Percentiles rank a stretch among this genome's conserved stretches.
Evolutionary conservation across 2,888 invertebrate species (phyloP).

Genomic region (Andrena bicolor): DNA sequence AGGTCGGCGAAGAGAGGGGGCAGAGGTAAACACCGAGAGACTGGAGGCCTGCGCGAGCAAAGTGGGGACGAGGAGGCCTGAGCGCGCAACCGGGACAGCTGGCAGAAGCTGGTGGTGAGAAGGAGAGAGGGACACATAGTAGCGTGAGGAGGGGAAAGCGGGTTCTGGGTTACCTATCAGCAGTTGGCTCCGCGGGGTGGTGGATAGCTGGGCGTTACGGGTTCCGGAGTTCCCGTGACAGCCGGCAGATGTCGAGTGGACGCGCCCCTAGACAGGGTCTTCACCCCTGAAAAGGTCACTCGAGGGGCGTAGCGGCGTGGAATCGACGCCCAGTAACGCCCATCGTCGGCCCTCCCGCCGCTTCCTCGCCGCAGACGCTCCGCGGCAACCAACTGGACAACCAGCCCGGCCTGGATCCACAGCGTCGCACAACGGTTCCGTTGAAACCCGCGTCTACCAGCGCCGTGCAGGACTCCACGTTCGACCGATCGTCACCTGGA

Average conservation of each 20-base stretch:
- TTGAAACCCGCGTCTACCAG: conserved; percentile 77
- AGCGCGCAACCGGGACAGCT: conserved; percentile 18
- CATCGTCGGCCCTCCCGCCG: conserved; percentile 72
- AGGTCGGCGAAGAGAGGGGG: conserved; percentile 32
- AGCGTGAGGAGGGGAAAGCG: conserved; percentile 30
- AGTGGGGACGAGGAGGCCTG: not conserved
- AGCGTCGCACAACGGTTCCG: conserved; percentile 77
- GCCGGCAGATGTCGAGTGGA: conserved; percentile 66
- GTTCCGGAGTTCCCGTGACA: conserved; percentile 29
- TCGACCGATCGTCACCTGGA: conserved; percentile 50
- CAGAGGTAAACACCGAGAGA: conserved; percentile 45
- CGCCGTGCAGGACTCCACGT: conserved; percentile 65
- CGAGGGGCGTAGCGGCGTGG: conserved; percentile 51
- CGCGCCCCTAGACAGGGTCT: conserved; percentile 54
- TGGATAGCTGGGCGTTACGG: conserved; percentile 46
- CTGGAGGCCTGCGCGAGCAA: conserved; percentile 26
- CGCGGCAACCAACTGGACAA: conserved; percentile 84
- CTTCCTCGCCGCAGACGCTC: conserved; percentile 81
- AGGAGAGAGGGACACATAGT: not conserved
- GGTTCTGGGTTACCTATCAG: conserved; percentile 50
- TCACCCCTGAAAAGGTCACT: conserved; percentile 56
- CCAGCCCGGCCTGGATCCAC: conserved; percentile 79
- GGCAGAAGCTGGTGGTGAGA: not conserved
- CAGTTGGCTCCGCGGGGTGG: conserved; percentile 28
- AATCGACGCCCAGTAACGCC: conserved; percentile 71